Percentiles rank a stretch among this genome's conserved stretches.
Conservation (phyloP, 2,888 invertebrate genomes). For the Carcina quercana region DNA sequence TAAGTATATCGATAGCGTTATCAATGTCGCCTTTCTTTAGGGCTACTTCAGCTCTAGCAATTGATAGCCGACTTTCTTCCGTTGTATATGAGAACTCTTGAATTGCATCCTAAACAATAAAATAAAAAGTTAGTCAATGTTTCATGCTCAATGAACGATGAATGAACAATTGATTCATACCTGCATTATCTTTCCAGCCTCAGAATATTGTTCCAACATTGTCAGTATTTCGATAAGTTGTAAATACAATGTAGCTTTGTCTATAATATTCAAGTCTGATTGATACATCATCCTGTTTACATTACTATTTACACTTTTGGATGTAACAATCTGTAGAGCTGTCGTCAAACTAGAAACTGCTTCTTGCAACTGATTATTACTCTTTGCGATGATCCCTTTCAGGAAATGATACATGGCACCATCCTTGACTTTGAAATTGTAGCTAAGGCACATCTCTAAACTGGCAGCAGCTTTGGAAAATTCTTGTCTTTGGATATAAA, state of each 20-base stretch:
- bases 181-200: conserved; percentile 88
- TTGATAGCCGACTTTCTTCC: conserved; percentile 88
- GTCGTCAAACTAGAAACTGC: conserved; percentile 83
- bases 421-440: conserved; percentile 94
- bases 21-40: conserved; percentile 87
- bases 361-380: conserved; percentile 79
- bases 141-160: too few relatives aligned
- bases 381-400: conserved; percentile 87
- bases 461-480: conserved; percentile 88
- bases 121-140: conserved; percentile 3
- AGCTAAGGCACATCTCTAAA: conserved; percentile 91
- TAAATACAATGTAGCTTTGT: conserved; percentile 90
- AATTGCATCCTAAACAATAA: conserved; percentile 68
- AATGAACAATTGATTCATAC: conserved; percentile 43
- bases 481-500: conserved; percentile 81
- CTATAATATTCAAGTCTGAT: conserved; percentile 76
- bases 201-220: conserved; percentile 79
- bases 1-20: conserved; percentile 85
- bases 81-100: conserved; percentile 83
- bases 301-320: conserved; percentile 35
- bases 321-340: conserved; percentile 80
- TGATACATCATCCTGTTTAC: conserved; percentile 41
- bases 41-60: conserved; percentile 90
- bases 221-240: conserved; percentile 89
- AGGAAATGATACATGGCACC: conserved; percentile 93